Conservation (phyloP, 1,140 invertebrate species). For the Aphelenchoides fujianensis region DNA sequence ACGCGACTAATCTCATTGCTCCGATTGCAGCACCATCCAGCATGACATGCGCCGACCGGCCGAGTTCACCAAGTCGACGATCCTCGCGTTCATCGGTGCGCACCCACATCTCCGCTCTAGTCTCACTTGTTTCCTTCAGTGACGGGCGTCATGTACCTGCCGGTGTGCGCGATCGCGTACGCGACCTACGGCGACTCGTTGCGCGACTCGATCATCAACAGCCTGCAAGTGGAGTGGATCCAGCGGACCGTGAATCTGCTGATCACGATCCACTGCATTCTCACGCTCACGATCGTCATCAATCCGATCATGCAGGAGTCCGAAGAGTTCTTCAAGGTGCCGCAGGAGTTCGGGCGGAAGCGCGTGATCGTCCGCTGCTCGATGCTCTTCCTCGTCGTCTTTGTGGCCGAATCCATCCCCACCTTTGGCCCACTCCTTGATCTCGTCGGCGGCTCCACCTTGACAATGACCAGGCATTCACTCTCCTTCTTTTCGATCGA, state of each 20-base stretch:
- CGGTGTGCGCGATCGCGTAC: constrained; percentile 54
- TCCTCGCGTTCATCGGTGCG: constrained; percentile 63
- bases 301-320: constrained; percentile 61
- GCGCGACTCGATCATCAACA: constrained; percentile 58
- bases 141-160: constrained; percentile 55
- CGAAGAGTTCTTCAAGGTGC: constrained; percentile 57
- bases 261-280: constrained; percentile 58
- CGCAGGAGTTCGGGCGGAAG: constrained; percentile 71
- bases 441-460: constrained; percentile 79
- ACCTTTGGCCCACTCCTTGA: constrained; percentile 82
- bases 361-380: constrained; percentile 73
- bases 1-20: too few relatives aligned
- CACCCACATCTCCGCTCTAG: too few relatives aligned
- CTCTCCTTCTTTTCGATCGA: too few relatives aligned
- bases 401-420: constrained; percentile 78
- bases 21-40: constrained; percentile 66
- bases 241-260: constrained; percentile 58
- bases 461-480: constrained; percentile 70
- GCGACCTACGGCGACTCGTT: constrained; percentile 58
- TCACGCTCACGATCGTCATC: constrained; percentile 59
- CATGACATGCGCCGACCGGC: constrained; percentile 64
- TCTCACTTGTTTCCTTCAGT: constrained; percentile 48
- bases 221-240: constrained; percentile 53
- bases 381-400: constrained; percentile 72
- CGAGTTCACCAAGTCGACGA: constrained; percentile 63